These are phyloP conservation scores for Decapterus maruadsi DNA, from an alignment of 2,797 vertebrate genomes.

Conservation along the genomic window DNA sequence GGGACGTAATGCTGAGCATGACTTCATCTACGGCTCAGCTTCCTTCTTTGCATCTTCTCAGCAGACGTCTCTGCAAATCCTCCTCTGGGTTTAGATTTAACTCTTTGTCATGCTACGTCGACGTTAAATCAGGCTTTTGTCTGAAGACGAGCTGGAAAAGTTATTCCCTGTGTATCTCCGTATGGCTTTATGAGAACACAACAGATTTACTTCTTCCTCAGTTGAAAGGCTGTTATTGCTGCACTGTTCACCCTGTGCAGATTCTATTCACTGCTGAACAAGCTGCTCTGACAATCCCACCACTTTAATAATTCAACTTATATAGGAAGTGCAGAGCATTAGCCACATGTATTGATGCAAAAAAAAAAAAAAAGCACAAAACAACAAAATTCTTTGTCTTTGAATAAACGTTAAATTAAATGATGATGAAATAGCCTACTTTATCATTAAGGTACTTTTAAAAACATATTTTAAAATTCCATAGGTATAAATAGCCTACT, in stretches of 20 bases:
- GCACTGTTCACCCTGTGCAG: background rate
- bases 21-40: conserved; percentile 54
- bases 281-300: conserved; percentile 11
- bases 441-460: too few species aligned
- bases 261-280: conserved; percentile 18
- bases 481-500: too few species aligned
- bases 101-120: conserved; percentile 39
- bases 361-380: too few species aligned
- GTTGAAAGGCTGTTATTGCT: conserved; percentile 19
- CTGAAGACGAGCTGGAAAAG: conserved; percentile 38
- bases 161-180: conserved; percentile 12
- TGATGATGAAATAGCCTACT: too few species aligned
- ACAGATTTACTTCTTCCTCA: background rate
- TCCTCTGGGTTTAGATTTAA: conserved; percentile 24
- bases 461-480: too few species aligned
- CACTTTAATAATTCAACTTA: conserved; percentile 1
- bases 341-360: background rate
- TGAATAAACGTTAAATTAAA: too few species aligned
- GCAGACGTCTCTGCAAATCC: conserved; percentile 57
- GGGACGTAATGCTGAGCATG: conserved; percentile 17
- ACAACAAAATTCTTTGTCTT: too few species aligned
- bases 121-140: conserved; percentile 15
- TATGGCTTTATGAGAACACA: conserved; percentile 30
- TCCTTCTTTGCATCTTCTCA: conserved; percentile 57
- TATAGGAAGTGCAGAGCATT: conserved; percentile 4